These are phyloP conservation scores for Enteromius argenteus DNA, from an alignment of 2,797 vertebrate genomes.

Conservation along the genomic window DNA sequence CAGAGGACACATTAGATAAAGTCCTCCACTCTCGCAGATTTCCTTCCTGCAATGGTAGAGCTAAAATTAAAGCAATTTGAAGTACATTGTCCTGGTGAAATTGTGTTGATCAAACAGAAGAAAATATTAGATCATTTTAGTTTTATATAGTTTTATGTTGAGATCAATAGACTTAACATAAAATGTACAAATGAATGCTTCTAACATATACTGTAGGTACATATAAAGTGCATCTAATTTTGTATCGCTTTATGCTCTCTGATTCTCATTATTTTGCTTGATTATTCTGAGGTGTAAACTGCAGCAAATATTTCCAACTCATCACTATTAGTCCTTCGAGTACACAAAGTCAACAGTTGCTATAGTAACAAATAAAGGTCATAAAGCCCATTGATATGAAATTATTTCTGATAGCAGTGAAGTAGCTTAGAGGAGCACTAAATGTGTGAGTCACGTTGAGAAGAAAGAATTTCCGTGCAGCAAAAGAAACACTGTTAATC, in stretches of 20 bases:
- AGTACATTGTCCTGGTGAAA: background rate
- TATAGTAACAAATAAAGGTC: slow-evolving; percentile 56
- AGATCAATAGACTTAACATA: slow-evolving; percentile 54
- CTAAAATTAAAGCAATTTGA: slow-evolving; percentile 19
- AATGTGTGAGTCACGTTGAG: slow-evolving; percentile 9
- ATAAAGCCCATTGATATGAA: slow-evolving; percentile 30
- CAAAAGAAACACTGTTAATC: background rate
- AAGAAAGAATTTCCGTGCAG: background rate
- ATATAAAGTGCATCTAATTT: slow-evolving; percentile 43
- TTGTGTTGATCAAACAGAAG: background rate
- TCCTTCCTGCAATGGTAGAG: slow-evolving; percentile 75
- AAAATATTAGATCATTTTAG: background rate
- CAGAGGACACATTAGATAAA: slow-evolving; percentile 83
- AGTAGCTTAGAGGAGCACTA: slow-evolving; percentile 14
- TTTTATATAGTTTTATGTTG: slow-evolving; percentile 44
- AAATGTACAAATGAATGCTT: slow-evolving; percentile 46
- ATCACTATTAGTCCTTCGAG: slow-evolving; percentile 10
- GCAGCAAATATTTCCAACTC: slow-evolving; percentile 37
- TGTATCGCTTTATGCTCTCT: slow-evolving; percentile 15
- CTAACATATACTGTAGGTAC: background rate
- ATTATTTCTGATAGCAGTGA: slow-evolving; percentile 29
- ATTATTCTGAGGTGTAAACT: background rate
- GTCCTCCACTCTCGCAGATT: slow-evolving; percentile 75
- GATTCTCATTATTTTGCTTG: slow-evolving; percentile 21
- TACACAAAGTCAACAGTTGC: slow-evolving; percentile 50